Base-by-base conservation (phyloP, 23 tunicate species). In the Corella eumyota region DNA sequence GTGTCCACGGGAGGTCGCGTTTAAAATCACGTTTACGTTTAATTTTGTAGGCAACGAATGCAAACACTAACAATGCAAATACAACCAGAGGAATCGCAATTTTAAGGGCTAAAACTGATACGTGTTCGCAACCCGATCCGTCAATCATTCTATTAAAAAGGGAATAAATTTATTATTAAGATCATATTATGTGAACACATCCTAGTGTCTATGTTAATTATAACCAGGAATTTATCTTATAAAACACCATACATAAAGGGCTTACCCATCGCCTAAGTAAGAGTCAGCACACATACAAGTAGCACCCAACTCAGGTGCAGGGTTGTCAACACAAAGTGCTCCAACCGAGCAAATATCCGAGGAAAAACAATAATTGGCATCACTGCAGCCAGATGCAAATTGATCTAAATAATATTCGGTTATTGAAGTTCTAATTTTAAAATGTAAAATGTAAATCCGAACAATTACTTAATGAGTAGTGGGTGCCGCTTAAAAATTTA, bases 211-310 rank as follows among this genome's bases (percentile, higher is more conserved):
- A n/a, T n/a, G n/a, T n/a, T n/a, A n/a, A n/a, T n/a, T n/a, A n/a
- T n/a, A n/a, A n/a, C n/a, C n/a, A n/a, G n/a, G n/a, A n/a, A n/a
- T n/a, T n/a, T n/a, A n/a, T n/a, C n/a, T n/a, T n/a, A n/a, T n/a
- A n/a, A n/a, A n/a, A n/a, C n/a, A n/a, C n/a, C n/a, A n/a, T n/a
- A n/a, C n/a, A n/a, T n/a, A n/a, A n/a, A n/a, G n/a, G n/a, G n/a
- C n/a, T 64, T 44, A 76, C 82, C 82, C 82, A 46, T 76, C 82
- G 1, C 82, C 82, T 46, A 64, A 66, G 34, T 76, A 66, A 21
- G 67, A 67, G 6, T 33, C 1, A 22, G 19, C 24, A 40, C 82
- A 76, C 22, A 67, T 30, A 46, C 82, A 76, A 32, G 58, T 58
- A 4, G 70, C 82, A 58, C 58, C 56, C 9, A 57, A 19, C 4